These are phyloP conservation scores for Recurvirostra avosetta DNA, from an alignment of 2,113 vertebrate genomes.

Conservation along the genomic window DNA sequence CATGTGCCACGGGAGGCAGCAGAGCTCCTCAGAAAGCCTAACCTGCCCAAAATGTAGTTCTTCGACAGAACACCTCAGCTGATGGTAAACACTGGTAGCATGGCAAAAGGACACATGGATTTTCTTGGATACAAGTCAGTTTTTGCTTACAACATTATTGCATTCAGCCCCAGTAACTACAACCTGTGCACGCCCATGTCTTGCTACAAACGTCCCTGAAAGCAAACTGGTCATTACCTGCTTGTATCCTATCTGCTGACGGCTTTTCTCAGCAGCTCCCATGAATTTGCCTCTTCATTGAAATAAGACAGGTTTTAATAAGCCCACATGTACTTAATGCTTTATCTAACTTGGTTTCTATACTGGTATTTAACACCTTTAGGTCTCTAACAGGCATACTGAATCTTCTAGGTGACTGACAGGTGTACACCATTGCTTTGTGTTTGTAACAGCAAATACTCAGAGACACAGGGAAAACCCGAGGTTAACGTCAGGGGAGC, in stretches of 20 bases:
- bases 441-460: neutral
- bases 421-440: neutral
- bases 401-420: neutral
- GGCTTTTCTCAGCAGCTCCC: neutral
- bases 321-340: neutral
- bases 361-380: neutral
- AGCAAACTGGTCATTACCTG: neutral
- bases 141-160: neutral
- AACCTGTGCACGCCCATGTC: fast-evolving
- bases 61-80: neutral
- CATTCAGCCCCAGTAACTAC: neutral
- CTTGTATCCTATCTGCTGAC: neutral
- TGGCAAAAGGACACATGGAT: fast-evolving
- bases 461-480: neutral
- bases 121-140: neutral
- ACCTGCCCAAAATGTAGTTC: neutral
- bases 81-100: neutral
- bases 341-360: neutral
- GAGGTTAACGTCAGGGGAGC: neutral
- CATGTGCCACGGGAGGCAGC: fast-evolving
- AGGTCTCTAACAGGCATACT: neutral
- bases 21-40: neutral
- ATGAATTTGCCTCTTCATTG: neutral
- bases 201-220: fast-evolving
- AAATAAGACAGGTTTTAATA: neutral